These are phyloP conservation scores for Panonychus citri DNA, from an alignment of 1,140 invertebrate genomes.

Conservation along the genomic window DNA sequence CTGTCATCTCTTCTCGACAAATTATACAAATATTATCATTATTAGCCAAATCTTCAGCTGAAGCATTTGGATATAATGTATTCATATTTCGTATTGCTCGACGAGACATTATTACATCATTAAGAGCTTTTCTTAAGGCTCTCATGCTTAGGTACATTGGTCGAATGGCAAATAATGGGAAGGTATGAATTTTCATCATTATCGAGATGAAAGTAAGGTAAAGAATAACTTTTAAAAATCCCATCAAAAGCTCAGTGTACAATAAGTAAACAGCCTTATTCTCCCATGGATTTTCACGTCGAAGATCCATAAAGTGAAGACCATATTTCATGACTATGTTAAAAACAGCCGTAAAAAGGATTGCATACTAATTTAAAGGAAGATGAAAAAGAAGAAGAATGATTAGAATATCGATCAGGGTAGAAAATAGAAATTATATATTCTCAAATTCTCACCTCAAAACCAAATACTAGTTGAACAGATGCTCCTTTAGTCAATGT, in stretches of 20 bases:
- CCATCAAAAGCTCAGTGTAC: conserved; percentile 87
- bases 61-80: conserved; percentile 87
- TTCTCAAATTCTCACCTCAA: conserved; percentile 47
- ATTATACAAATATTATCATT: conserved; percentile 98
- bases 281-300: conserved; percentile 93
- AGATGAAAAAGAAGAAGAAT: not conserved
- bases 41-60: conserved; percentile 66
- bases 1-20: conserved; percentile 70
- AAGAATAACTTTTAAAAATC: conserved; percentile 51
- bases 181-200: conserved; percentile 90
- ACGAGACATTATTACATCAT: conserved; percentile 88
- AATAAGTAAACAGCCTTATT: conserved; percentile 93
- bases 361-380: conserved; percentile 45
- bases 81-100: conserved; percentile 95
- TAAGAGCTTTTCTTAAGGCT: conserved; percentile 91
- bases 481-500: conserved; percentile 85
- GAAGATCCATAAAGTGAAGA: conserved; percentile 74
- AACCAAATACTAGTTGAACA: conserved; percentile 95
- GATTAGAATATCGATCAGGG: not conserved
- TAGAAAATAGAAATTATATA: not conserved
- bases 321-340: conserved; percentile 90
- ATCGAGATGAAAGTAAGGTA: conserved; percentile 83
- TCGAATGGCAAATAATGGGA: conserved; percentile 91
- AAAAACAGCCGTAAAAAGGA: conserved; percentile 72
- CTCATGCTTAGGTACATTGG: conserved; percentile 97